A percentile compares a stretch with the other conserved stretches of the same genome.
phyloP scores from a whole-genome alignment of 2,797 vertebrate genomes.

The Pitangus sulphuratus region DNA sequence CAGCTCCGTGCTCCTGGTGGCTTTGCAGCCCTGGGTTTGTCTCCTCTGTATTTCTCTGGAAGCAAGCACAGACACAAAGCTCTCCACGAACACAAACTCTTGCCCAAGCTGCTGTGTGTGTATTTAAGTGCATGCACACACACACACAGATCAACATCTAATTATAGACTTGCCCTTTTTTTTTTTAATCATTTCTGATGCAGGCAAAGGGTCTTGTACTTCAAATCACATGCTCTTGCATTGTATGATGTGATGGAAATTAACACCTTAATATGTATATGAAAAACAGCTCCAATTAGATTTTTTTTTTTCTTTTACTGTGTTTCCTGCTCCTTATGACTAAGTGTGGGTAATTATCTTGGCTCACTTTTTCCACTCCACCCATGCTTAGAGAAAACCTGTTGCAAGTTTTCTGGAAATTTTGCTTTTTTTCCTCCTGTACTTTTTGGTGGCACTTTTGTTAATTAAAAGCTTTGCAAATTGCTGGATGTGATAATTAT shows the following conservation, averaged over 20 bases:
- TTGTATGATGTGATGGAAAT: slow-evolving; percentile 79
- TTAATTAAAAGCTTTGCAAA: slow-evolving; percentile 67
- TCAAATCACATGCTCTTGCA: background rate
- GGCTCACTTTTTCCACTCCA: slow-evolving; percentile 82
- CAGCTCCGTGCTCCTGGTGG: background rate
- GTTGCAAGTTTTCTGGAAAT: slow-evolving; percentile 74
- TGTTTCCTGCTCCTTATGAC: slow-evolving; percentile 80
- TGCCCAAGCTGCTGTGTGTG: too few relatives aligned
- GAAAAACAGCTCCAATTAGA: slow-evolving; percentile 67
- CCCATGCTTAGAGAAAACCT: slow-evolving; percentile 77
- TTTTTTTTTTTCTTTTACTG: slow-evolving; percentile 71
- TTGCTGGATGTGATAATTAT: background rate
- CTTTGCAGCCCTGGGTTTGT: background rate
- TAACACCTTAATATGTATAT: slow-evolving; percentile 65
- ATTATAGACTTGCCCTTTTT: background rate
- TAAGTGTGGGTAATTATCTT: slow-evolving; percentile 80
- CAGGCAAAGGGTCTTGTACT: background rate
- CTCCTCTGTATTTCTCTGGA: background rate
- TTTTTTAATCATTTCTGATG: background rate
- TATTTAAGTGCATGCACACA: fast-evolving
- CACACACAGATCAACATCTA: background rate
- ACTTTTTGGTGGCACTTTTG: slow-evolving; percentile 12
- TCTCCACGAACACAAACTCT: background rate
- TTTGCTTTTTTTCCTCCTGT: slow-evolving; percentile 45
- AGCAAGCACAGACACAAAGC: background rate